These are phyloP conservation scores for Pogoniulus pusillus DNA, from an alignment of 2,797 vertebrate genomes.

Conservation along the genomic window DNA sequence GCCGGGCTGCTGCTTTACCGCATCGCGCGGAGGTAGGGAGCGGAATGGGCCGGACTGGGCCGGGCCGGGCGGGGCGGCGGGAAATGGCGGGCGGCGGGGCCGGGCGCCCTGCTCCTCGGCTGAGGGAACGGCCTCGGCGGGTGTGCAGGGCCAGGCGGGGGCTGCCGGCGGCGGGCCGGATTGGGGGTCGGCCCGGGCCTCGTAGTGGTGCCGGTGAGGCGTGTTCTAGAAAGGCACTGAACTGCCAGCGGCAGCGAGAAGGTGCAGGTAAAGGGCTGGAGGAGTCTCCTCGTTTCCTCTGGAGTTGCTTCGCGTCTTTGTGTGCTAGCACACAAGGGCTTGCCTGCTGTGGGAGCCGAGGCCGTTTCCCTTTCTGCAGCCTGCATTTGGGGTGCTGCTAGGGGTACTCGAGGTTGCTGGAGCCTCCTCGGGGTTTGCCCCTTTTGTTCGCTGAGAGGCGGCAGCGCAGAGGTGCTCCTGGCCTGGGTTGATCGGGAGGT, in stretches of 20 bases:
- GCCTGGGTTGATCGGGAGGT: rapidly evolving
- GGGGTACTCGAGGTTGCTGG: rapidly evolving
- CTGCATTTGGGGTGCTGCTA: rapidly evolving
- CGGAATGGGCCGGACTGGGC: background rate
- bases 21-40: slow-evolving; percentile 82
- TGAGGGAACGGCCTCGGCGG: background rate
- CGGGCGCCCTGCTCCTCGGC: no score
- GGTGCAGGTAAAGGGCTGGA: background rate
- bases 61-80: background rate
- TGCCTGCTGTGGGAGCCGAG: background rate
- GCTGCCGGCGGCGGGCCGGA: background rate
- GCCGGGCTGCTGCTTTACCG: slow-evolving; percentile 87
- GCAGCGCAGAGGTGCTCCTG: background rate
- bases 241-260: rapidly evolving
- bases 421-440: background rate
- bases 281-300: rapidly evolving
- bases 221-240: rapidly evolving
- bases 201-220: background rate
- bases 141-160: rapidly evolving
- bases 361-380: background rate
- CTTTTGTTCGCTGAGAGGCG: rapidly evolving
- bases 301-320: background rate
- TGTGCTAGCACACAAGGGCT: background rate
- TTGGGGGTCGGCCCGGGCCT: no score
- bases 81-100: background rate